Base-by-base conservation (phyloP, 2,888 invertebrate genomes). In the Dryococelus australis region DNA sequence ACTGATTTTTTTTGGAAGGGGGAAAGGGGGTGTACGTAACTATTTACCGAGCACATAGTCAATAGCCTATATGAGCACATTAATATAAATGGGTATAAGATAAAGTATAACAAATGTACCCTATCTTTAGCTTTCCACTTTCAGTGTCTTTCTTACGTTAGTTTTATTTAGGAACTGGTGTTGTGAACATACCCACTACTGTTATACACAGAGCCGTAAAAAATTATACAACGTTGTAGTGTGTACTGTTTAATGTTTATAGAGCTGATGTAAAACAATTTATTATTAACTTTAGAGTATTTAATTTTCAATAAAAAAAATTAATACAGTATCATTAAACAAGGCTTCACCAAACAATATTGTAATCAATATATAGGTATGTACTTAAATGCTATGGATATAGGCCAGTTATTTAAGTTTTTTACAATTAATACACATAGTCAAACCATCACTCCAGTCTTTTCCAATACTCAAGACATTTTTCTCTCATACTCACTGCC, bases 391-490 rank as follows among this genome's bases (percentile, higher is more conserved):
- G n/a, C 20, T 65, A 65, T 65, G 24, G n/a, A 65, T 65, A 65
- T 65, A 65, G 65, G 65, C 65, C 65, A 65, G 65, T 65, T 65
- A 65, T 65, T 65, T 65, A 65, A 65, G 65, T 65, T 65, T n/a
- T 65, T 65, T 24, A 65, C 65, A 65, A 65, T 65, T 20, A 65
- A 65, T 24, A 65, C 65, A 65, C 24, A 16, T 24, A 65, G 65
- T 65, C 65, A 65, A 65, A 65, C 65, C n/a, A 65, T 24, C 20
- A 65, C 3, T 65, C 65, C 65, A 65, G 65, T 65, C n/a, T 65
- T 65, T 65, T 65, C 65, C 65, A 65, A n/a, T 24, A 6, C n/a
- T 65, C n/a, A 65, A 16, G 16, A 65, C 65, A 16, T 16, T 51
- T 65, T 65, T 65, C 10, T 20, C n/a, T 65, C 65, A 24, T 6